Conservation (phyloP, 2,888 invertebrate genomes). For the Schizaphis graminum region DNA sequence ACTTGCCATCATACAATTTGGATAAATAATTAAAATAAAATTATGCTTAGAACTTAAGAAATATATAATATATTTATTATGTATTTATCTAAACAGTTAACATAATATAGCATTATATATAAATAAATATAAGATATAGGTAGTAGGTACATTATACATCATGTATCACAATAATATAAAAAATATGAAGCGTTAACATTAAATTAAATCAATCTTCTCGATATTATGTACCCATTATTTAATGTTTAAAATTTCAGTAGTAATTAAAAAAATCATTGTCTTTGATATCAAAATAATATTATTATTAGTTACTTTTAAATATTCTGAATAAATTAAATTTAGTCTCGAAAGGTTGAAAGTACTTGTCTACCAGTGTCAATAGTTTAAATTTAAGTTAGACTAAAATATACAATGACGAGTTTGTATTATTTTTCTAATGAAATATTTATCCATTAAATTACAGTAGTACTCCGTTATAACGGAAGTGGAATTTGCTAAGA, state of each 20-base stretch:
- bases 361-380: background rate
- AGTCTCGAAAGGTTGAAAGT: background rate
- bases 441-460: too few relatives aligned
- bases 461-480: background rate
- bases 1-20: background rate
- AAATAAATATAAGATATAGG: background rate
- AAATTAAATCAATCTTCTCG: background rate
- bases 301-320: background rate
- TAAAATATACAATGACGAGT: background rate
- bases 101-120: background rate
- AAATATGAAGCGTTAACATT: background rate
- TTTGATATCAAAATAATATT: background rate
- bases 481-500: background rate
- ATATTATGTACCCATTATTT: background rate
- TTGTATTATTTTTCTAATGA: background rate
- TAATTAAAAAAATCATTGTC: background rate
- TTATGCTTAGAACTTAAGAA: background rate
- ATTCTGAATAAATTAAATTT: conserved; percentile 2
- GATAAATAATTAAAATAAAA: background rate
- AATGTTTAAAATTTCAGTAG: background rate
- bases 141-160: background rate
- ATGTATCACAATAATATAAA: background rate
- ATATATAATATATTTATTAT: background rate
- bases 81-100: too few relatives aligned
- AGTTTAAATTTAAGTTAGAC: background rate